phyloP scores from a whole-genome alignment of 2,113 vertebrate genomes.

The Colossoma macropomum region DNA sequence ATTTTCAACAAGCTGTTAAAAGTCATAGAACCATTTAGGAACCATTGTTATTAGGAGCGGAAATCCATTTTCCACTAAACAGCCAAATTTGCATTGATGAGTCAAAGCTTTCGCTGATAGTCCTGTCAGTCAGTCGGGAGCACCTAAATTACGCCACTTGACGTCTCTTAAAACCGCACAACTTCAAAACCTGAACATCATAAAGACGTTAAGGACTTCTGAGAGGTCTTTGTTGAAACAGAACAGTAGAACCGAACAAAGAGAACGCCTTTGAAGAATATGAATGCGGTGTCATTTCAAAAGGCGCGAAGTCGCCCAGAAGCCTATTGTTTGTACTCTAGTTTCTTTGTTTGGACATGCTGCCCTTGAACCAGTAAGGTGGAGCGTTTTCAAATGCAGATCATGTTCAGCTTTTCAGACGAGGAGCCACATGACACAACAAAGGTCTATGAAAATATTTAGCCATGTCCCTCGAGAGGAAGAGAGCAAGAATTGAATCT shows the following conservation, averaged over 20 bases:
- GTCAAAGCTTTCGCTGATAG: too few relatives aligned
- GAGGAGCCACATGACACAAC: conserved; percentile 40
- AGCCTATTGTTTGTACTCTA: conserved; percentile 3
- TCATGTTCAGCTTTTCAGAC: conserved; percentile 30
- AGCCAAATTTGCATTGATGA: too few relatives aligned
- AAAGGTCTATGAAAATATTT: conserved; percentile 38
- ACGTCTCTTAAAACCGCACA: background rate
- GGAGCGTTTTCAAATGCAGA: conserved; percentile 29
- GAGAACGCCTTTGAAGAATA: background rate
- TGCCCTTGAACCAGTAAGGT: conserved; percentile 9
- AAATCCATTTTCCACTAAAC: too few relatives aligned
- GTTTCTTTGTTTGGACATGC: conserved; percentile 17
- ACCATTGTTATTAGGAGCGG: too few relatives aligned
- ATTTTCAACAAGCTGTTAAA: too few relatives aligned
- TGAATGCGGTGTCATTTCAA: background rate
- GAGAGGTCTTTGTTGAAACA: background rate
- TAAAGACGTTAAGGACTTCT: background rate
- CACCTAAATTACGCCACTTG: too few relatives aligned
- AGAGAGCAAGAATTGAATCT: conserved; percentile 39
- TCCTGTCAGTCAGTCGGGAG: too few relatives aligned
- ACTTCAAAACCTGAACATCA: background rate
- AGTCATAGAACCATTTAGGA: too few relatives aligned
- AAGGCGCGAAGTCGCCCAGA: background rate
- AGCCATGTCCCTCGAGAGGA: conserved; percentile 25
- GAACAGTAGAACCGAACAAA: background rate